Conservation (phyloP, 2,797 vertebrate genomes). For the Hafferia zeledoni region DNA sequence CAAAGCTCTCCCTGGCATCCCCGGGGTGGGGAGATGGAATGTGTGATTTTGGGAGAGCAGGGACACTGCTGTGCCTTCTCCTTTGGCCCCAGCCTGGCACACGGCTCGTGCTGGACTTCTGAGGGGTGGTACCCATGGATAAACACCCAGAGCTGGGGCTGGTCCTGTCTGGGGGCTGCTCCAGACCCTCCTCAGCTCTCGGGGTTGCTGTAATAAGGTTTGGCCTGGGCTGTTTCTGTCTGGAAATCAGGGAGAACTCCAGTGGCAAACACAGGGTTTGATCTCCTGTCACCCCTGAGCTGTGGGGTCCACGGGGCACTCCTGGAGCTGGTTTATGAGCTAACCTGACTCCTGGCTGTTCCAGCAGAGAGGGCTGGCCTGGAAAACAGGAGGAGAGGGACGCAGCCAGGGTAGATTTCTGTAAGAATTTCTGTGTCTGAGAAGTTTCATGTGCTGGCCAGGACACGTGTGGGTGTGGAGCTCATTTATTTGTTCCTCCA, state of each 20-base stretch:
- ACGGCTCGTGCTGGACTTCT: neutral
- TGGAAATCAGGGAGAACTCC: neutral
- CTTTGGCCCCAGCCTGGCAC: neutral
- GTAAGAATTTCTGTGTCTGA: neutral
- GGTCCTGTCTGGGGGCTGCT: neutral
- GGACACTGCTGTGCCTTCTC: neutral
- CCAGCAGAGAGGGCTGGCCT: no score
- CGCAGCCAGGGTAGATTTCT: neutral
- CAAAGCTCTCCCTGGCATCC: neutral
- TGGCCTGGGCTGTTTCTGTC: neutral
- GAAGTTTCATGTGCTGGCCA: fast-evolving
- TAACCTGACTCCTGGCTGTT: neutral
- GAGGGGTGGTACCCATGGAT: fast-evolving
- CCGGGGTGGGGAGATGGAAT: fast-evolving
- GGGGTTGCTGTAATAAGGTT: neutral
- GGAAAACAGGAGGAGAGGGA: neutral
- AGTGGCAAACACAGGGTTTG: neutral
- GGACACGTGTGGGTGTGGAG: neutral
- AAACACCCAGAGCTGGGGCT: neutral
- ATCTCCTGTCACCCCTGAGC: neutral
- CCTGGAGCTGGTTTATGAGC: neutral
- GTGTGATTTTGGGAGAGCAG: neutral
- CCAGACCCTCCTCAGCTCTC: neutral
- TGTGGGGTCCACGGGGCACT: fast-evolving
- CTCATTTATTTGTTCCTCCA: neutral